Conservation (phyloP, 2,113 vertebrate genomes). For the Cryptotis parvus region DNA sequence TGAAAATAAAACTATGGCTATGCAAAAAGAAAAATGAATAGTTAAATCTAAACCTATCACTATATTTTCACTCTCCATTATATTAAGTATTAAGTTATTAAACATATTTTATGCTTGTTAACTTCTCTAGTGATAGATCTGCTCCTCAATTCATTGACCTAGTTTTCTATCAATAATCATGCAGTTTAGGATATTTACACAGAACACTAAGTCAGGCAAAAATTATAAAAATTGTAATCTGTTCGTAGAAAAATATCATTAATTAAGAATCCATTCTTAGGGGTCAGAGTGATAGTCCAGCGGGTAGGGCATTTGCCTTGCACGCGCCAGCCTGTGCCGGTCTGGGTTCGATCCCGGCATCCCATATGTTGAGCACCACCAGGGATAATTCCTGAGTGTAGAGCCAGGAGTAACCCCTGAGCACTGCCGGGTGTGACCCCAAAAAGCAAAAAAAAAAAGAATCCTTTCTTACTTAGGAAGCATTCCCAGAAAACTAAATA, state of each 20-base stretch:
- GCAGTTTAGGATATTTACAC: neutral
- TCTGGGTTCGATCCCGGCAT: no score
- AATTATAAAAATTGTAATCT: neutral
- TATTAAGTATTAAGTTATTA: neutral
- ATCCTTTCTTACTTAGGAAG: neutral
- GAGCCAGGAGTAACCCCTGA: no score
- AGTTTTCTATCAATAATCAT: neutral
- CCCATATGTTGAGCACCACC: no score
- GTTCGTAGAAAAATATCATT: neutral
- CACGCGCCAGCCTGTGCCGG: no score
- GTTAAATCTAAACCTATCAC: neutral
- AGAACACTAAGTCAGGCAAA: neutral
- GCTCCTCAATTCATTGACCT: neutral
- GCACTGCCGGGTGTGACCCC: no score
- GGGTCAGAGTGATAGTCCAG: no score
- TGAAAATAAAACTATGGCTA: neutral
- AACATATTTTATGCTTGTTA: neutral
- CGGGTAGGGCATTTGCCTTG: no score
- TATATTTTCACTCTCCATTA: accelerated
- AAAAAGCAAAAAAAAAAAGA: no score
- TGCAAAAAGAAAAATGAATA: neutral
- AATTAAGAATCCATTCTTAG: neutral
- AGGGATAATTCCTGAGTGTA: no score
- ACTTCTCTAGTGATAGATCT: neutral
- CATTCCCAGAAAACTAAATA: neutral